A percentile compares a stretch with the other conserved stretches of the same genome.
phyloP scores from a whole-genome alignment of 2,888 invertebrate species.

The Clepsis dumicolana region DNA sequence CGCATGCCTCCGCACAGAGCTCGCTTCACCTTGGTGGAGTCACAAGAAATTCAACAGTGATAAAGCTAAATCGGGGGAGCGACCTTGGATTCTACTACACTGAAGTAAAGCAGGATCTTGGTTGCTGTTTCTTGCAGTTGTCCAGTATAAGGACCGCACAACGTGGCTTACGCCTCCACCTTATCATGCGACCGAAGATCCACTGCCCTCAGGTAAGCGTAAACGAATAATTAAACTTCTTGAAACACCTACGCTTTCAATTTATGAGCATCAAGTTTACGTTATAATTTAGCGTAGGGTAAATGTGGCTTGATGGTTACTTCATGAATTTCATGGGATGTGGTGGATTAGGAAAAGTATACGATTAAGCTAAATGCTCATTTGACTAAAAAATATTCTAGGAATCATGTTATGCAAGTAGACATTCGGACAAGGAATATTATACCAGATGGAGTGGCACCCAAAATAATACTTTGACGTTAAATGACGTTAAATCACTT shows the following conservation, averaged over 20 bases:
- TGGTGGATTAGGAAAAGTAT: no score
- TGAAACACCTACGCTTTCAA: slow-evolving; percentile 38
- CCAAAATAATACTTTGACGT: no score
- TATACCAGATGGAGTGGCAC: no score
- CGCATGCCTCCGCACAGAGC: slow-evolving; percentile 51
- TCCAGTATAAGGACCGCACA: slow-evolving; percentile 75
- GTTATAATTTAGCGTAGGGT: slow-evolving; percentile 31
- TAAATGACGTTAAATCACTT: no score
- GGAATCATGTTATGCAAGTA: no score
- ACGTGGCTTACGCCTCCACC: slow-evolving; percentile 71
- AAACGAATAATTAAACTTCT: slow-evolving; percentile 37
- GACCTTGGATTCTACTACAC: slow-evolving; percentile 51
- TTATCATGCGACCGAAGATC: slow-evolving; percentile 60
- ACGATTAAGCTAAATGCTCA: no score
- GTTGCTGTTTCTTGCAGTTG: slow-evolving; percentile 50
- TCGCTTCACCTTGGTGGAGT: slow-evolving; percentile 47
- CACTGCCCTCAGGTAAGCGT: slow-evolving; percentile 29
- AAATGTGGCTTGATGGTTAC: slow-evolving; percentile 21
- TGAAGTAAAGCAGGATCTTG: slow-evolving; percentile 53
- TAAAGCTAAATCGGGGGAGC: slow-evolving; percentile 43
- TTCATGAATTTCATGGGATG: no score
- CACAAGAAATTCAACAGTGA: slow-evolving; percentile 56
- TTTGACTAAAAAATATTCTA: no score
- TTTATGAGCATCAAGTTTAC: slow-evolving; percentile 39
- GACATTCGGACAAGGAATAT: no score